Percentiles rank a stretch among this genome's conserved stretches.
These are phyloP conservation scores for Schmidtea mediterranea DNA, from an alignment of 1,140 invertebrate genomes.

Conservation along the genomic window DNA sequence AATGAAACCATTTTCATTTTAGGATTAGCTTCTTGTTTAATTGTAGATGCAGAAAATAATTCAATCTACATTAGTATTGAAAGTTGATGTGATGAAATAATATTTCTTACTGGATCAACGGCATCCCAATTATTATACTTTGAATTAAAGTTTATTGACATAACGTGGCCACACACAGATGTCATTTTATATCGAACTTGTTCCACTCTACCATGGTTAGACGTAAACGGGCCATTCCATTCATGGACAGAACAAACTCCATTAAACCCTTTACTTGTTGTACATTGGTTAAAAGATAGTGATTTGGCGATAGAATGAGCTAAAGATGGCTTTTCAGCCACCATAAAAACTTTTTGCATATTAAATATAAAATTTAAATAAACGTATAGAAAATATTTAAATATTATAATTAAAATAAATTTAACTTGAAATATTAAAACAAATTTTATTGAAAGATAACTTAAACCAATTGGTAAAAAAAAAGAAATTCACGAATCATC, in stretches of 20 bases:
- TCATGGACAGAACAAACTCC: conserved; percentile 71
- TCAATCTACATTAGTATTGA: neutral
- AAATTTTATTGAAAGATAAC: too few species aligned
- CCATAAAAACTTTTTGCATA: conserved; percentile 72
- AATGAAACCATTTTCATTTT: conserved; percentile 76
- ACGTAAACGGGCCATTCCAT: conserved; percentile 46
- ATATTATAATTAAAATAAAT: too few species aligned
- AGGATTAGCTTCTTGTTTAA: conserved; percentile 80
- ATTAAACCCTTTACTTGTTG: conserved; percentile 59
- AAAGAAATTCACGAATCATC: too few species aligned
- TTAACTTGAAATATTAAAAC: too few species aligned
- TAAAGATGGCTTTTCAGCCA: conserved; percentile 92
- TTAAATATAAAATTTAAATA: too few species aligned
- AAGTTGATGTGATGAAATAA: neutral
- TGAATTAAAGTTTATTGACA: conserved; percentile 56
- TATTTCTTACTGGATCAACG: conserved; percentile 55
- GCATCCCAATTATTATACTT: conserved; percentile 96
- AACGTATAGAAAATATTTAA: too few species aligned
- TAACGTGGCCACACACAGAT: conserved; percentile 89
- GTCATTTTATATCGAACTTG: conserved; percentile 66
- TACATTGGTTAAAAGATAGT: conserved; percentile 56
- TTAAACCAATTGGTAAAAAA: too few species aligned
- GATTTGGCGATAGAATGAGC: conserved; percentile 76
- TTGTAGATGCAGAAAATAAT: conserved; percentile 43
- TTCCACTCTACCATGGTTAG: conserved; percentile 11